Conservation (phyloP, 1,140 invertebrate species). For the Papilio polyxenes region DNA sequence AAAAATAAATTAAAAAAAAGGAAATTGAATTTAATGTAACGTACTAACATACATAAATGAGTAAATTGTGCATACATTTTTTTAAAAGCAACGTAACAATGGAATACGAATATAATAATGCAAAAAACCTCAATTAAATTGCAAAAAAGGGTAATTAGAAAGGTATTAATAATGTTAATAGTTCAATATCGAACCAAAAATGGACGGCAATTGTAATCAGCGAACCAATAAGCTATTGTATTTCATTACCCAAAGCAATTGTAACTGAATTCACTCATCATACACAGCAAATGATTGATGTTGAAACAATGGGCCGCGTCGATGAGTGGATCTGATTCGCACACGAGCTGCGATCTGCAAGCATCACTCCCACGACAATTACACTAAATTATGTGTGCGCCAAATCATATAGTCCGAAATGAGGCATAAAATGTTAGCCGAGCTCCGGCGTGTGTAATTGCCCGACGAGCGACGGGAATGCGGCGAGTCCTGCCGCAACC, state of each 20-base stretch:
- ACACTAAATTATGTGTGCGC: constrained; percentile 68
- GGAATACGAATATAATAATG: not conserved
- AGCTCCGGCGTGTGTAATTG: constrained; percentile 76
- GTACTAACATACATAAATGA: no score
- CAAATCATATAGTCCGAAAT: constrained; percentile 77
- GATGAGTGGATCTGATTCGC: constrained; percentile 55
- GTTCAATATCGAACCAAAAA: not conserved
- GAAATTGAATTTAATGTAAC: no score
- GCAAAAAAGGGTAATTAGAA: not conserved
- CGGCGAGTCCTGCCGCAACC: constrained; percentile 70
- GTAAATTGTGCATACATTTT: not conserved
- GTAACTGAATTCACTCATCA: constrained; percentile 20
- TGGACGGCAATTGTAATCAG: constrained; percentile 6
- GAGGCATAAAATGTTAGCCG: constrained; percentile 76
- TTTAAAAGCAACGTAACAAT: not conserved
- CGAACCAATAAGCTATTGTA: constrained; percentile 6
- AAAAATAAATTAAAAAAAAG: not conserved
- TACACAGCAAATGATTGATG: constrained; percentile 19
- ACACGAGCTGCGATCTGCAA: constrained; percentile 43
- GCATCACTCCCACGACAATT: constrained; percentile 72
- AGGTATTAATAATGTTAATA: constrained; percentile 11
- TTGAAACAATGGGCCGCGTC: constrained; percentile 49
- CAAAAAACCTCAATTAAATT: not conserved
- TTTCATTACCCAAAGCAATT: constrained; percentile 24
- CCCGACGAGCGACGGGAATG: constrained; percentile 74